A percentile compares a stretch with the other conserved stretches of the same genome.
Conservation (phyloP, 2,797 vertebrate species). For the Acridotheres tristis region DNA sequence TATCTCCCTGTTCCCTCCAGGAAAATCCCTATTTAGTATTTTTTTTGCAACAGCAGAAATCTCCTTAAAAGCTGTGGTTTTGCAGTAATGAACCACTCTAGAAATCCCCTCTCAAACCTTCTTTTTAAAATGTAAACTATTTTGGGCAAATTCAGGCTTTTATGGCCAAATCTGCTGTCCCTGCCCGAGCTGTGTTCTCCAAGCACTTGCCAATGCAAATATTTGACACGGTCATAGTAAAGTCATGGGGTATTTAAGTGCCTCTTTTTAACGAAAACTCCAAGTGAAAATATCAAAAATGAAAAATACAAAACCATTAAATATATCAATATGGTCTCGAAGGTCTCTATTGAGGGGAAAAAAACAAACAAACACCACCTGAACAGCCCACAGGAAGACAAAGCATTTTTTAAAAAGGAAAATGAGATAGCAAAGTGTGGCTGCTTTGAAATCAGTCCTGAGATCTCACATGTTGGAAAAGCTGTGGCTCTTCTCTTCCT, state of each 20-base stretch:
- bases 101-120: background rate
- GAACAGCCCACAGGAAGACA: background rate
- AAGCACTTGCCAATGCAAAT: background rate
- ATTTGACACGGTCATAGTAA: background rate
- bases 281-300: background rate
- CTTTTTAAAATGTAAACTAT: background rate
- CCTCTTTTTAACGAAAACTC: background rate
- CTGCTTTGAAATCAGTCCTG: background rate
- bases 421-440: background rate
- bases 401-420: background rate
- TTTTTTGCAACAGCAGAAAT: background rate
- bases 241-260: background rate
- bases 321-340: background rate
- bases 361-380: fast-evolving
- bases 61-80: background rate
- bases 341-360: background rate
- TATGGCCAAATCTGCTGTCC: background rate
- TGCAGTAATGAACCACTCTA: background rate
- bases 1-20: background rate
- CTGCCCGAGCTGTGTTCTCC: background rate
- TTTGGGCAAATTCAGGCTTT: background rate
- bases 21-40: background rate
- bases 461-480: fast-evolving
- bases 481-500: background rate
- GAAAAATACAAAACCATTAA: background rate